Percentiles rank a stretch among this genome's conserved stretches.
These are phyloP conservation scores for Pedetes capensis DNA, from an alignment of 2,113 vertebrate species.

Conservation along the genomic window DNA sequence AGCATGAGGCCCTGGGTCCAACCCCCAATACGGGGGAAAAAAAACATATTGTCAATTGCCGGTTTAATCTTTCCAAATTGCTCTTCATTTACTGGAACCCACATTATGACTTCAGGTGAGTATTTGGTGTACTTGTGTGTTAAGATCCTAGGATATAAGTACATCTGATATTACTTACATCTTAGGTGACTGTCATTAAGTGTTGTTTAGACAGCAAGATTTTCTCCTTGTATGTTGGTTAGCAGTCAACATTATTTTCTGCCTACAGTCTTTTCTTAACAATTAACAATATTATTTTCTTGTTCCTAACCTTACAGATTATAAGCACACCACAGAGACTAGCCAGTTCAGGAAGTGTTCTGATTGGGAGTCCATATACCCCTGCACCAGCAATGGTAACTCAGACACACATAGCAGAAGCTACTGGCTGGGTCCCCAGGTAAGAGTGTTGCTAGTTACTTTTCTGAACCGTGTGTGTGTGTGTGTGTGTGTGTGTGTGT, in stretches of 20 bases:
- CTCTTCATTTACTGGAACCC: background rate
- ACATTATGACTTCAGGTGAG: background rate
- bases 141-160: background rate
- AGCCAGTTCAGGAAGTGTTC: conserved; percentile 85
- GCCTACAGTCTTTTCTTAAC: background rate
- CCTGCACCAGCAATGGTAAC: conserved; percentile 89
- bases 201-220: background rate
- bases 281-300: background rate
- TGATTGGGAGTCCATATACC: conserved; percentile 86
- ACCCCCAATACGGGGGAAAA: no score
- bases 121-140: background rate
- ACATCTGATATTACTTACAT: background rate
- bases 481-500: no score
- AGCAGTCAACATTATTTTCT: background rate
- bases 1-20: no score
- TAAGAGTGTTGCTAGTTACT: conserved; percentile 71
- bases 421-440: conserved; percentile 87
- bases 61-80: background rate
- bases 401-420: conserved; percentile 86
- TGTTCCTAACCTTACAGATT: conserved; percentile 81
- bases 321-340: conserved; percentile 91
- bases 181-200: background rate
- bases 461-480: no score
- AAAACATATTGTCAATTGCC: background rate
- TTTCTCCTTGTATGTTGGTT: background rate